These are phyloP conservation scores for Stomatorhinus walkeri DNA, from an alignment of 2,797 vertebrate genomes.

Conservation along the genomic window DNA sequence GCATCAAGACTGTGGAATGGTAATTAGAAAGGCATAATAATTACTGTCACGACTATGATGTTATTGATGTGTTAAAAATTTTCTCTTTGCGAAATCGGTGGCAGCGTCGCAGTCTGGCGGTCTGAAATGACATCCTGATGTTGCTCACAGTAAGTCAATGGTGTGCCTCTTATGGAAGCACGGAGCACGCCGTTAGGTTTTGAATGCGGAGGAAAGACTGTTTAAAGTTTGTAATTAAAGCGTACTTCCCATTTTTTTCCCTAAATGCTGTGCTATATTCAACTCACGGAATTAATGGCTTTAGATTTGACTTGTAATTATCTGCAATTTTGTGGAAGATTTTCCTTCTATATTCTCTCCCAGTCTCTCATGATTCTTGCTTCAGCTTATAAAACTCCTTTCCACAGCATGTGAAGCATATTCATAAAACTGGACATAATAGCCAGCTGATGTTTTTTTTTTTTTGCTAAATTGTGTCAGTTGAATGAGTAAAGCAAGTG, in stretches of 20 bases:
- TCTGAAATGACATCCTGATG: slow-evolving; percentile 29
- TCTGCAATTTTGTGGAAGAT: slow-evolving; percentile 11
- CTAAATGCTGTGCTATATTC: slow-evolving; percentile 2
- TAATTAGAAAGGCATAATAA: slow-evolving; percentile 40
- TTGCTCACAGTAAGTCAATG: slow-evolving; percentile 20
- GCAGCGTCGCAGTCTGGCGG: slow-evolving; percentile 16
- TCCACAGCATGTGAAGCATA: neutral
- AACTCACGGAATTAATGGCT: neutral
- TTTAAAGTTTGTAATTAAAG: slow-evolving; percentile 18
- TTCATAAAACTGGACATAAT: neutral
- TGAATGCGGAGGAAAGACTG: slow-evolving; percentile 10
- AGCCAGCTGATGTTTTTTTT: neutral
- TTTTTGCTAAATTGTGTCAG: neutral
- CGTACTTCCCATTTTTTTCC: neutral
- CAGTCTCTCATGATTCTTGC: neutral
- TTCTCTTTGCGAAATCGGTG: slow-evolving; percentile 30
- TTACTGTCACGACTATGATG: slow-evolving; percentile 39
- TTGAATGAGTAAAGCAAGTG: neutral
- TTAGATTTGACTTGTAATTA: slow-evolving; percentile 24
- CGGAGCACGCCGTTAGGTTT: neutral
- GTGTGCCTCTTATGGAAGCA: neutral
- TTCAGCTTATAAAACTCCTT: neutral
- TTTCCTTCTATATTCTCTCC: slow-evolving; percentile 19
- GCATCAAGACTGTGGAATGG: slow-evolving; percentile 31
- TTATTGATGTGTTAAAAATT: slow-evolving; percentile 39